phyloP scores from a whole-genome alignment of 2,797 vertebrate genomes.

The Oceanodroma leucorhoa region DNA sequence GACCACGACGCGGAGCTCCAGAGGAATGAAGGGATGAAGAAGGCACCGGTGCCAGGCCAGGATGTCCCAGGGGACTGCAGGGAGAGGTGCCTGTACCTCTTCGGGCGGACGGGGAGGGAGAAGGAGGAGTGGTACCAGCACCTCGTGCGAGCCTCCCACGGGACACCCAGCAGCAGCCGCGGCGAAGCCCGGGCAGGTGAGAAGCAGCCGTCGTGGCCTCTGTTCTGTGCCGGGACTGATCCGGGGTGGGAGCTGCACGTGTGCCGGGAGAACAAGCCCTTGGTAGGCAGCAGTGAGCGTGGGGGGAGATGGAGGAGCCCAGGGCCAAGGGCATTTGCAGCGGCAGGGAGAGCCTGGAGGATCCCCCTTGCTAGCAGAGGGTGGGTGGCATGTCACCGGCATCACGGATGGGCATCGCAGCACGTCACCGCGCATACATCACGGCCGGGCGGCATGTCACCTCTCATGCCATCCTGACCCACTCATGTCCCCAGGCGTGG shows the following conservation, averaged over 20 bases:
- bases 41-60: neutral
- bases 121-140: conserved; percentile 91
- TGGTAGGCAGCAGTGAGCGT: neutral
- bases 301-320: neutral
- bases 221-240: rapidly evolving
- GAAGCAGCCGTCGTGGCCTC: neutral
- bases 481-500: neutral
- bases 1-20: conserved; percentile 8
- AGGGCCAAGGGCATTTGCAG: neutral
- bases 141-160: conserved; percentile 73
- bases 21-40: conserved; percentile 19
- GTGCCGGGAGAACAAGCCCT: neutral
- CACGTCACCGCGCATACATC: rapidly evolving
- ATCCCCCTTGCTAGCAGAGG: rapidly evolving
- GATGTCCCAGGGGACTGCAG: neutral
- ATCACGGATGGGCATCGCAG: rapidly evolving
- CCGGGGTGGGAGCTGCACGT: rapidly evolving
- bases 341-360: neutral
- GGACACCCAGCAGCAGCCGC: conserved; percentile 49
- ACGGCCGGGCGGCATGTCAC: neutral
- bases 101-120: conserved; percentile 86
- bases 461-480: neutral
- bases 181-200: conserved; percentile 71
- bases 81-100: conserved; percentile 81
- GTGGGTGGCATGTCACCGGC: neutral